phyloP scores from a whole-genome alignment of 1,140 invertebrate genomes.

The Sweltsa coloradensis region DNA sequence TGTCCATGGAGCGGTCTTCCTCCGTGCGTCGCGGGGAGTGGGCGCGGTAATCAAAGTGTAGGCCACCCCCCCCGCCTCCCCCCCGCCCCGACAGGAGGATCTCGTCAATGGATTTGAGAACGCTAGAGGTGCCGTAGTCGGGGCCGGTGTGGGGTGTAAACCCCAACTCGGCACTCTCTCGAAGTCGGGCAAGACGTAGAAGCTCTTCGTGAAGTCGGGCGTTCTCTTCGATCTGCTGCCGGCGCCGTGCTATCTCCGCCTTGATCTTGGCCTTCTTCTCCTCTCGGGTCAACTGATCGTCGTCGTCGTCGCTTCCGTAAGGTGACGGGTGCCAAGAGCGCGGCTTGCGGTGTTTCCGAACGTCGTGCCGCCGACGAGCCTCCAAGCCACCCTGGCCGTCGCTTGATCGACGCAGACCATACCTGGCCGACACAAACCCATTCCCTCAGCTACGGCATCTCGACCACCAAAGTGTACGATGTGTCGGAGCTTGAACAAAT shows the following conservation, averaged over 20 bases:
- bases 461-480: too few relatives aligned
- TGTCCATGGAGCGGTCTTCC: constrained; percentile 37
- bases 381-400: constrained; percentile 26
- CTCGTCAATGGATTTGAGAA: constrained; percentile 39
- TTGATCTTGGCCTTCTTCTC: constrained; percentile 48
- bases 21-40: constrained; percentile 25
- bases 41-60: constrained; percentile 14
- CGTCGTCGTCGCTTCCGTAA: constrained; percentile 37
- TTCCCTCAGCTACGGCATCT: too few relatives aligned
- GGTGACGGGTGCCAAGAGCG: constrained; percentile 47
- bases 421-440: constrained; percentile 21
- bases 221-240: constrained; percentile 48
- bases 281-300: constrained; percentile 35
- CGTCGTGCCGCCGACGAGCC: constrained; percentile 22
- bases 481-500: too few relatives aligned
- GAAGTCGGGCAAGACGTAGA: constrained; percentile 34
- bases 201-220: constrained; percentile 43
- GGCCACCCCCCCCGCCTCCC: constrained; percentile 9
- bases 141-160: constrained; percentile 7
- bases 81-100: constrained; percentile 27
- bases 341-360: constrained; percentile 30
- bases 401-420: constrained; percentile 26
- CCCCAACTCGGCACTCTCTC: constrained; percentile 31
- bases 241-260: constrained; percentile 43
- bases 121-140: constrained; percentile 26